Evolutionary conservation across 2,888 invertebrate species (phyloP).

Genomic region (Brachycybe producta): DNA sequence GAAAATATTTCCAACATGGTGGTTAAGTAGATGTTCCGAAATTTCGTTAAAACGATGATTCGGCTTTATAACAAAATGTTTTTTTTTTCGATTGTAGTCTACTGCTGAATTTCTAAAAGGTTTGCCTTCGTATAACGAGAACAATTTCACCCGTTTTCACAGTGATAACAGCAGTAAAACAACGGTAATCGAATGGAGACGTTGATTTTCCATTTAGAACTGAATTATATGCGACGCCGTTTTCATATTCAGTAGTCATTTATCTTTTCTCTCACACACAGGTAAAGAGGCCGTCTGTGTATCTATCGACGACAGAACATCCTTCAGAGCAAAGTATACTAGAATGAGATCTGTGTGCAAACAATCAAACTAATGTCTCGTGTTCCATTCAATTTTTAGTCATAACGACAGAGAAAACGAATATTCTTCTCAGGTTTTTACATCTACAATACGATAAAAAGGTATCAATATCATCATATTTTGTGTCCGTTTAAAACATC

Average conservation of each 20-base stretch:
- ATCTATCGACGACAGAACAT: constrained; percentile 81
- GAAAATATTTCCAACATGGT: too few relatives aligned
- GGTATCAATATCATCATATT: constrained; percentile 35
- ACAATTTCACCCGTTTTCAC: constrained; percentile 81
- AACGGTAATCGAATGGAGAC: constrained; percentile 25
- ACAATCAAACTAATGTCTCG: constrained; percentile 8
- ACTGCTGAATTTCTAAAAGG: constrained; percentile 74
- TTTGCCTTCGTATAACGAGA: constrained; percentile 76
- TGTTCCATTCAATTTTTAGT: constrained; percentile 46
- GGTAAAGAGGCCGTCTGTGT: constrained; percentile 76
- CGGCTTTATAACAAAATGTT: too few relatives aligned
- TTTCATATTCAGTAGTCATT: neutral
- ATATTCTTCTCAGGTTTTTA: constrained; percentile 79
- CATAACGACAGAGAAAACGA: constrained; percentile 90
- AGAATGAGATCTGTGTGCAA: constrained; percentile 32
- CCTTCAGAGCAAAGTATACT: constrained; percentile 91
- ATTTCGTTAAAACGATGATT: too few relatives aligned
- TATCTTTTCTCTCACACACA: constrained; percentile 22
- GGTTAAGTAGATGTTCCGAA: too few relatives aligned
- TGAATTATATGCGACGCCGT: neutral
- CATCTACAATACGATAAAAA: constrained; percentile 95
- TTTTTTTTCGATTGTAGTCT: constrained; percentile 11
- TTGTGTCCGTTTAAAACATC: neutral
- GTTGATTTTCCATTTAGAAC: neutral
- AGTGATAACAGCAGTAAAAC: constrained; percentile 63